Evolutionary conservation across 2,797 vertebrate genomes (phyloP), one percentile per base, ranked within the genome.

Genomic region (Cottoperca gobio): DNA sequence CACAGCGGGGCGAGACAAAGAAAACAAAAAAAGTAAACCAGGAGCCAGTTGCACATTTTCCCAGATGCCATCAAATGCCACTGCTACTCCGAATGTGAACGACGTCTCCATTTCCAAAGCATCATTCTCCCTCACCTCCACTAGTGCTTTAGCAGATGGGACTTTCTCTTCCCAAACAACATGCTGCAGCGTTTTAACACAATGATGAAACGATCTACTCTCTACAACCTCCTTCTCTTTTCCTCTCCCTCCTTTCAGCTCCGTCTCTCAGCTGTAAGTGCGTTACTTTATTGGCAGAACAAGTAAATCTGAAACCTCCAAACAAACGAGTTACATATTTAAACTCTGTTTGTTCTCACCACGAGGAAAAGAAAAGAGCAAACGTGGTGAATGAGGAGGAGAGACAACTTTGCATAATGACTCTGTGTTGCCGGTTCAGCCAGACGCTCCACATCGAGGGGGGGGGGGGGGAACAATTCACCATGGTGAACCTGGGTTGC

Each of bases 291-390:
- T 10, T 42, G 23, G 3, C 2, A 4, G 2, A 39, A 12, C 24
- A n/a, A n/a, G n/a, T n/a, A n/a, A 65, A 78, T 46, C 53, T 63
- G 23, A 74, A 82, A 16, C 35, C 24, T 24, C 31, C 73, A 62
- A 72, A 76, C 39, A 83, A 82, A 80, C 59, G 77, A 45, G 54
- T 74, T 72, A 23, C 48, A 66, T 49, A 66, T 75, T 70, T 54
- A 43, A 77, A 52, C 61, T 62, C 24, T 0, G 43, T 66, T 50
- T 72, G 70, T 77, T 75, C 74, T 84, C 82, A 23, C 82, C 89
- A 83, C n/a, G n/a, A n/a, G n/a, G n/a, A n/a, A n/a, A n/a, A 75
- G 79, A 94, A 95, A 93, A 94, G 91, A 89, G 92, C 92, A 83
- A 88, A 93, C 88, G 88, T 85, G 89, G 91, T 94, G 88, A 68